Percentiles rank a stretch among this genome's conserved stretches.
These are phyloP conservation scores for Zosterops borbonicus DNA, from an alignment of 2,113 vertebrate species.

Conservation along the genomic window DNA sequence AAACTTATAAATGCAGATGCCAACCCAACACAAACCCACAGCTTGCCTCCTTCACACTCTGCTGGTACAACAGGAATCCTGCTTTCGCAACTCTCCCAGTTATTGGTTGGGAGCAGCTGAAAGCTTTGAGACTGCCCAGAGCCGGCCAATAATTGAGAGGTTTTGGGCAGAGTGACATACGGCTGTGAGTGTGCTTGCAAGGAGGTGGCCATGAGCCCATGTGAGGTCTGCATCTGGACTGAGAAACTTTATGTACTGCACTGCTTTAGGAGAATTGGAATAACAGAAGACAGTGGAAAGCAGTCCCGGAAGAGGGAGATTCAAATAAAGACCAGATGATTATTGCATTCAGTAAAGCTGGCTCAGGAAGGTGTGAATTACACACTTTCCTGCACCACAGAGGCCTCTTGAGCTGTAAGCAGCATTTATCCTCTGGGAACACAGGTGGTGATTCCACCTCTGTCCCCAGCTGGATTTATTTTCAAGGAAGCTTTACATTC, in stretches of 20 bases:
- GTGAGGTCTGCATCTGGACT: slow-evolving; percentile 51
- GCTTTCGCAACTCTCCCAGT: slow-evolving; percentile 26
- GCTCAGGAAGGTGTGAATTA: slow-evolving; percentile 68
- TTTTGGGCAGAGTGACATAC: slow-evolving; percentile 13
- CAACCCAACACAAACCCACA: slow-evolving; percentile 32
- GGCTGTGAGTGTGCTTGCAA: slow-evolving; percentile 7
- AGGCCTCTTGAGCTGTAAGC: slow-evolving; percentile 62
- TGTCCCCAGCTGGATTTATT: slow-evolving; percentile 68
- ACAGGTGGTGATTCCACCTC: slow-evolving; percentile 70
- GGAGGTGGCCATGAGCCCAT: slow-evolving; percentile 34
- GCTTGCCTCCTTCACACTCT: slow-evolving; percentile 34
- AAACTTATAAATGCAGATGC: slow-evolving; percentile 37
- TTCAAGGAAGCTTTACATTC: slow-evolving; percentile 67
- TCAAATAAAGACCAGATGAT: slow-evolving; percentile 60
- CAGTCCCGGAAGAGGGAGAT: slow-evolving; percentile 47
- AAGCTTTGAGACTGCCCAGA: slow-evolving; percentile 24
- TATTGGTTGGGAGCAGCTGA: slow-evolving; percentile 39
- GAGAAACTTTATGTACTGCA: slow-evolving; percentile 51
- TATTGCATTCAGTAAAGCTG: slow-evolving; percentile 65
- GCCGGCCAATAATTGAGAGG: slow-evolving; percentile 27
- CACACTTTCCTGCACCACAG: slow-evolving; percentile 65
- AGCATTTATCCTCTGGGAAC: slow-evolving; percentile 60
- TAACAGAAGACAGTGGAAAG: slow-evolving; percentile 59
- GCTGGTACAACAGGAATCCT: background rate
- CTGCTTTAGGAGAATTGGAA: slow-evolving; percentile 65